phyloP scores from a whole-genome alignment of 2,797 vertebrate species.

The Coranthus polyacanthus region DNA sequence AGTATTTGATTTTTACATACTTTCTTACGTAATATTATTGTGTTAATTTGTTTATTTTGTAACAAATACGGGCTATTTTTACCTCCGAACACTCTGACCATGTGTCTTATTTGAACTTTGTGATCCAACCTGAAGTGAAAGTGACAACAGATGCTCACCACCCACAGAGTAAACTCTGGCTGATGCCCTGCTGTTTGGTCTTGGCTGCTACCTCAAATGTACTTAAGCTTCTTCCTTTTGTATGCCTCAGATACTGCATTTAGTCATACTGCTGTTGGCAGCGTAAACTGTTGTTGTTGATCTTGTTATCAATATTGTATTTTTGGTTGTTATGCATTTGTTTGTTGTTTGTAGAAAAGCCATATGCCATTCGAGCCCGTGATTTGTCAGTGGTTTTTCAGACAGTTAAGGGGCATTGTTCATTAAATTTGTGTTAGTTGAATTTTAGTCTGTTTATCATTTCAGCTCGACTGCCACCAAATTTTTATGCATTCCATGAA shows the following conservation, averaged over 20 bases:
- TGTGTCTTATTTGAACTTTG: constrained; percentile 1
- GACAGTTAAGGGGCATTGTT: no score
- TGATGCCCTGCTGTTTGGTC: constrained; percentile 16
- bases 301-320: no score
- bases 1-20: no score
- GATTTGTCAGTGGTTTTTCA: no score
- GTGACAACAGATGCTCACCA: constrained; percentile 27
- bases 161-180: constrained; percentile 30
- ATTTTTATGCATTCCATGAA: no score
- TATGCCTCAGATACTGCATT: background rate
- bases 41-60: background rate
- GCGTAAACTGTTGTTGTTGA: no score
- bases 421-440: no score
- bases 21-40: background rate
- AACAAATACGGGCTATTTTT: background rate
- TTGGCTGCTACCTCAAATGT: constrained; percentile 25
- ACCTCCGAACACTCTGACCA: background rate
- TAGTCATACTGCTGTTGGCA: background rate
- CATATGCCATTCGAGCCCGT: no score
- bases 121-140: constrained; percentile 16
- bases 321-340: no score
- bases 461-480: no score
- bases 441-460: no score
- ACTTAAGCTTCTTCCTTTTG: constrained; percentile 31
- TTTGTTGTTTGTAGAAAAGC: no score